phyloP scores from a whole-genome alignment of 2,888 invertebrate genomes.

The Macrophya annulata region DNA sequence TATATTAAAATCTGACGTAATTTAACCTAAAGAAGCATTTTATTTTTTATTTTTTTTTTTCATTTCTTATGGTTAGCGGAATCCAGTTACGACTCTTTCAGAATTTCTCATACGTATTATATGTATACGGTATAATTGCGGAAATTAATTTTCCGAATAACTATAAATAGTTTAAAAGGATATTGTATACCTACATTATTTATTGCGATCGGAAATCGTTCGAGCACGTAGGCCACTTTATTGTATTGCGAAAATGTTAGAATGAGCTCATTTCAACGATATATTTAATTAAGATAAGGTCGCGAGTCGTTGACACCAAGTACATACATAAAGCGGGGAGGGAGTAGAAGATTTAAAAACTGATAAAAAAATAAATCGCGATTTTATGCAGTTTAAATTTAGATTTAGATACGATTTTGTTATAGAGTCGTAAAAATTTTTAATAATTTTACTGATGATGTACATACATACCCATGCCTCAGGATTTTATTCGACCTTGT shows the following conservation, averaged over 20 bases:
- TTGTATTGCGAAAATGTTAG: not conserved
- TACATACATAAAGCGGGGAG: not conserved
- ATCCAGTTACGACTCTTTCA: not conserved
- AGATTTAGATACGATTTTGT: not conserved
- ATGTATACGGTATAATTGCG: not conserved
- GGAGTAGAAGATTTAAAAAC: not conserved
- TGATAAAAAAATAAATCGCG: not conserved
- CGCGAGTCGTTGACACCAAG: not conserved
- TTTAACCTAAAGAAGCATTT: no score
- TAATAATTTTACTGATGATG: not conserved
- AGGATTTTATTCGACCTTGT: not conserved
- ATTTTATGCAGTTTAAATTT: not conserved
- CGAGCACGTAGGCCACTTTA: not conserved
- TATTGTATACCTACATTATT: not conserved
- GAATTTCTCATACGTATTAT: not conserved
- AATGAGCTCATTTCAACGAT: not conserved
- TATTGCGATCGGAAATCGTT: not conserved
- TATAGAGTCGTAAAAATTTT: not conserved
- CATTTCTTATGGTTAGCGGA: not conserved
- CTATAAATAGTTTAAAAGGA: constrained; percentile 1
- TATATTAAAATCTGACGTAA: no score
- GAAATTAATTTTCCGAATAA: not conserved
- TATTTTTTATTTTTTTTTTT: no score
- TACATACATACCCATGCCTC: not conserved
- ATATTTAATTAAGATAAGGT: not conserved